Base-by-base conservation (phyloP, 2,888 invertebrate genomes). In the Lithophane socia region DNA sequence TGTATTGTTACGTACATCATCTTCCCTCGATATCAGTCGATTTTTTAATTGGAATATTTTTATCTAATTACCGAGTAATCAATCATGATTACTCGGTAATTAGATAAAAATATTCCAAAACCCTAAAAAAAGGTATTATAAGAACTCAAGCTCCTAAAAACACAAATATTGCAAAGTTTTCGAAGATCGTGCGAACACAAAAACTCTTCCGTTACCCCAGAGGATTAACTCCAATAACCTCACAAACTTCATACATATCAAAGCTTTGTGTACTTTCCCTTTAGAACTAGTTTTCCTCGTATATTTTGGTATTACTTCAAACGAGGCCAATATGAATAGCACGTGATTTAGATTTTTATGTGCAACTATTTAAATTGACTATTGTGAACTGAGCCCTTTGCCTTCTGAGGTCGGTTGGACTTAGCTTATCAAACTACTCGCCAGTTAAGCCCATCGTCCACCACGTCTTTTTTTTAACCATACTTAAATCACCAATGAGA, bases 221-320 rank as follows among this genome's bases (percentile, higher is more conserved):
- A 73, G 83, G 64, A 69, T 82, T 75, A 74, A 75, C 72, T 75
- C 16, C 54, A 66, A 78, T 73, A 86, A 73, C 74, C 61, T 71
- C 44, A 82, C 61, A 71, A 68, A 86, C 72, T 75, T 76, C 68
- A 79, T 76, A 72, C 84, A 84, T 83, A 83, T 83, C 86, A 86
- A 86, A 84, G 80, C 61, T 49, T 75, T 77, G 69, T 63, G 44
- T 49, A 44, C 47, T 56, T 80, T 73, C 12, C 44, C 18, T 47
- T 67, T 60, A 65, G 21, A 29, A 68, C 42, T 75, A 75, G 70
- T 74, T 70, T 16, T 21, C 8, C 58, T 71, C 44, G 44, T 65
- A 54, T 66, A 73, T 85, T 82, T 82, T 52, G 29, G 61, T 66
- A 75, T 69, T 49, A 71, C 64, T 68, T 82, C 85, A 81, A 82